These are phyloP conservation scores for Rhimphoctona megacephalus DNA, from an alignment of 2,888 invertebrate genomes.

Conservation along the genomic window DNA sequence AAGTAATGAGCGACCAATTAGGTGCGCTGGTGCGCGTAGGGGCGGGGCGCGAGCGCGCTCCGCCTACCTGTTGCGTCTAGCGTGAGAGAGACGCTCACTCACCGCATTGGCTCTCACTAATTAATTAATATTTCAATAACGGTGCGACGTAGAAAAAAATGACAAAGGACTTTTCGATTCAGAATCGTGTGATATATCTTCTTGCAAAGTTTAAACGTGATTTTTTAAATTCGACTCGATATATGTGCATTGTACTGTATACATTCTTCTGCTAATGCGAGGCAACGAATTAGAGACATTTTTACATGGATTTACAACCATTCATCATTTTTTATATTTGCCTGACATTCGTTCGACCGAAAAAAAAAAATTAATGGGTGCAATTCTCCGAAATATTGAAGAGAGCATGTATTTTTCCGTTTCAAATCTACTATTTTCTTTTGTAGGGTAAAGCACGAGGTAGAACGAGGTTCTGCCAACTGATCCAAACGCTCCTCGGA, in stretches of 20 bases:
- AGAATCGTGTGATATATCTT: background rate
- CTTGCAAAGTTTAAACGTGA: background rate
- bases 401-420: background rate
- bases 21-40: background rate
- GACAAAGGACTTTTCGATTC: background rate
- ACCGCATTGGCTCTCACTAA: background rate
- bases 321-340: background rate
- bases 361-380: background rate
- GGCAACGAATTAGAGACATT: background rate
- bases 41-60: background rate
- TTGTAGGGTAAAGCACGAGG: background rate
- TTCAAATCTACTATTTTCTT: background rate
- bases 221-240: background rate
- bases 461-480: conserved; percentile 38
- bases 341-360: background rate
- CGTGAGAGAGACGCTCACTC: no score
- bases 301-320: background rate
- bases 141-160: background rate
- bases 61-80: no score
- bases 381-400: background rate
- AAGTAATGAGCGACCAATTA: background rate
- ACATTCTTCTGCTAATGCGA: background rate
- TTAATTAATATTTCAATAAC: background rate
- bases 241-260: no score
- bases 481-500: conserved; percentile 55